phyloP scores from a whole-genome alignment of 2,888 invertebrate species.

The Heliconius sara region DNA sequence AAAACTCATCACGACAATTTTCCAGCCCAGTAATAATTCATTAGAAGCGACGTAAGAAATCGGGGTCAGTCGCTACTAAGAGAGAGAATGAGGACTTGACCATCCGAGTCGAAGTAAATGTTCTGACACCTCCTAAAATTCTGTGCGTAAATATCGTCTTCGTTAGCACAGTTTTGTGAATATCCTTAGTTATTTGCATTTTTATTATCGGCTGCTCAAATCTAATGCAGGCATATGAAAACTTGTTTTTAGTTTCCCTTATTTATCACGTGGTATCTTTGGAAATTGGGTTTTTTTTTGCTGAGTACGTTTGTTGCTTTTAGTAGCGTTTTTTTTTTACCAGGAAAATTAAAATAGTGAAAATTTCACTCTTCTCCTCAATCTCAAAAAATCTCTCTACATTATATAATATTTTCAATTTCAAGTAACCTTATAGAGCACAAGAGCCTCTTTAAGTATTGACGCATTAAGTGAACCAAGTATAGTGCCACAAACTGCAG shows the following conservation, averaged over 20 bases:
- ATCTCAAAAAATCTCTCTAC: not conserved
- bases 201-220: not conserved
- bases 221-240: not conserved
- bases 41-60: conserved; percentile 48
- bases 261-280: too few relatives aligned
- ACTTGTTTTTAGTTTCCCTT: not conserved
- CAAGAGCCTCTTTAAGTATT: conserved; percentile 27
- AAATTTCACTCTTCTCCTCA: too few relatives aligned
- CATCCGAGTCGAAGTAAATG: conserved; percentile 37
- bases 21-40: conserved; percentile 49
- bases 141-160: not conserved
- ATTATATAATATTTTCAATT: not conserved
- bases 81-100: conserved; percentile 40
- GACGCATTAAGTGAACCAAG: conserved; percentile 26
- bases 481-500: conserved; percentile 37
- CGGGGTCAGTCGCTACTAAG: conserved; percentile 46
- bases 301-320: too few relatives aligned
- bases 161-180: not conserved
- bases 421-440: not conserved
- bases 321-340: too few relatives aligned
- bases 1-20: conserved; percentile 49
- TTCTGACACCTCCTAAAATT: conserved; percentile 34
- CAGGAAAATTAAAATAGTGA: too few relatives aligned
- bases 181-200: not conserved
- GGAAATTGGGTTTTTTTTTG: too few relatives aligned